These are phyloP conservation scores for Heliconius congener DNA, from an alignment of 1,140 invertebrate genomes.

Conservation along the genomic window DNA sequence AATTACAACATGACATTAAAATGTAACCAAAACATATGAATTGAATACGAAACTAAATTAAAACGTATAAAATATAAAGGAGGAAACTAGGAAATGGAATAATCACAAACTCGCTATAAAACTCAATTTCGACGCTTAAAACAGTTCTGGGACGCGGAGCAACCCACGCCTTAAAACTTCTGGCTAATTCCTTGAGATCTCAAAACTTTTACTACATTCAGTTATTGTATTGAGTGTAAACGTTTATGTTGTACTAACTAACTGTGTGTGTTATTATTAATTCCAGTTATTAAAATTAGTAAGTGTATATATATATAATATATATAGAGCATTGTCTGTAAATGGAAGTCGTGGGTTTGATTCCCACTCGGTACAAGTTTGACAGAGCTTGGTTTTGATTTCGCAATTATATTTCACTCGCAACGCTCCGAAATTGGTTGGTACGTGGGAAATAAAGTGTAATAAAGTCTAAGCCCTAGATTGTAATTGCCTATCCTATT, in stretches of 20 bases:
- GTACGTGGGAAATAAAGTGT: too few species aligned
- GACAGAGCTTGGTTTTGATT: too few species aligned
- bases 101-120: slow-evolving; percentile 22
- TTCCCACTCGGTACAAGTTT: too few species aligned
- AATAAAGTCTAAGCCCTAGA: too few species aligned
- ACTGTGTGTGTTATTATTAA: not conserved
- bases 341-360: too few species aligned
- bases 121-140: slow-evolving; percentile 27
- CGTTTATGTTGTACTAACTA: not conserved
- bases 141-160: slow-evolving; percentile 15
- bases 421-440: too few species aligned
- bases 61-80: not conserved
- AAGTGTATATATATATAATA: too few species aligned
- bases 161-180: slow-evolving; percentile 13
- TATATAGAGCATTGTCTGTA: too few species aligned
- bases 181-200: slow-evolving; percentile 19
- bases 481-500: too few species aligned
- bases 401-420: too few species aligned
- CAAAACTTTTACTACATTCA: slow-evolving; percentile 14
- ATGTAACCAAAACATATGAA: not conserved
- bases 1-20: not conserved
- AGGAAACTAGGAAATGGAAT: slow-evolving; percentile 16
- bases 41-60: not conserved
- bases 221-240: slow-evolving; percentile 18
- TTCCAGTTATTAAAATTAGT: not conserved